Base-by-base conservation (phyloP, 2,797 vertebrate genomes). In the Carduelis carduelis region DNA sequence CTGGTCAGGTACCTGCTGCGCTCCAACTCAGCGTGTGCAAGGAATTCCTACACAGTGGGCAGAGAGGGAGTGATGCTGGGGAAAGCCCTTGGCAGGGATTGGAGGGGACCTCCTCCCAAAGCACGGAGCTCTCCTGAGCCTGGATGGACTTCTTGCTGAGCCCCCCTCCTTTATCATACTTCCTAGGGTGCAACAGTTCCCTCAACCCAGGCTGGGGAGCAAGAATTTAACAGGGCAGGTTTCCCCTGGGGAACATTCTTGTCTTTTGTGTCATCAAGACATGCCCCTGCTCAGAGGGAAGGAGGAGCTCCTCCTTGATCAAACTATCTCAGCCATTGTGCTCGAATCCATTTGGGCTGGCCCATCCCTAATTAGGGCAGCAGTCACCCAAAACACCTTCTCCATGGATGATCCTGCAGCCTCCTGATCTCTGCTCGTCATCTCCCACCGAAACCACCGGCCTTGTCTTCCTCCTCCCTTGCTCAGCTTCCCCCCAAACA, bases 171-270 rank as follows among this genome's bases (percentile, higher is more conserved):
- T 68, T 43, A 32, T 63, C 3, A 1, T 27, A 7, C 21, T 32
- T n/a, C 69, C 41, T 66, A 43, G 79, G 52, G 49, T 89, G 87
- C 76, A 80, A 88, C 78, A 87, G 70, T 66, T 89, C 92, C 71
- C 83, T 93, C 77, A 69, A 2, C 39, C n/a, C 21, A 21, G 91
- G 50, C 27, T 81, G 74, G 43, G 65, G 47, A 94, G 53, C 60
- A 80, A 69, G 59, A 50, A 92, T 92, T 96, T 87, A 2, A 2
- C 32, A 83, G 79, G 83, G 76, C 85, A 93, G 55, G 74, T 79
- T 92, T 81, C 28, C 52, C 60, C 78, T 71, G 82, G 84, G 75
- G 65, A 96, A 72, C 94, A 96, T 97, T 97, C 96, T 96, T 97
- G 87, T 77, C 65, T 57, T 66, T 61, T 96, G 95, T 69, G 83